Conservation (phyloP, 1,140 invertebrate genomes). For the Pseudoatta argentina region DNA sequence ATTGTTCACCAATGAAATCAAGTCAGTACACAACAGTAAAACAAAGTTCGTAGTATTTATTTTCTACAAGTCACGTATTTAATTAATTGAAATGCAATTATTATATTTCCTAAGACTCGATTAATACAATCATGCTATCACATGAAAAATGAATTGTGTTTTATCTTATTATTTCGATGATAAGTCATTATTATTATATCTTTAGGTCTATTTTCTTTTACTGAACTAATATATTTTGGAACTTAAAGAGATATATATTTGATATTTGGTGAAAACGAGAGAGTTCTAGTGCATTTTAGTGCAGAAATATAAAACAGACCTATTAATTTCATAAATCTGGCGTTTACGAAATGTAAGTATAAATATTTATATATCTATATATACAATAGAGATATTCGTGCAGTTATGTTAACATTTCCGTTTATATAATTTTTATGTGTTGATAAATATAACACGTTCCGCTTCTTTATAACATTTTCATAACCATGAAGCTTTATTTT, state of each 20-base stretch:
- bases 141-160: conserved; percentile 24
- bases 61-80: neutral
- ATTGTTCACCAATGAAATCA: neutral
- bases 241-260: too few species aligned
- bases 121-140: conserved; percentile 7
- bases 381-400: neutral
- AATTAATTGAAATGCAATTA: conserved; percentile 31
- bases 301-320: too few species aligned
- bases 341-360: conserved; percentile 8
- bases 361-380: neutral
- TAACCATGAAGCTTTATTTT: neutral
- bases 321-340: conserved; percentile 24
- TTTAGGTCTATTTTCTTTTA: too few species aligned
- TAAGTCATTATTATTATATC: neutral
- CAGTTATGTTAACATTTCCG: neutral
- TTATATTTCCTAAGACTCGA: neutral
- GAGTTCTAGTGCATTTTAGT: too few species aligned
- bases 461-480: neutral
- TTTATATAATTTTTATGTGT: neutral
- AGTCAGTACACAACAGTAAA: neutral
- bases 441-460: neutral
- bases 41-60: conserved; percentile 11
- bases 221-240: too few species aligned
- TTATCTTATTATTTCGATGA: conserved; percentile 2
- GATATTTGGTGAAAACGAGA: too few species aligned